Percentiles rank a stretch among this genome's conserved stretches.
Evolutionary conservation across 2,888 invertebrate genomes (phyloP).

Genomic region (Protodeltote pygarga): DNA sequence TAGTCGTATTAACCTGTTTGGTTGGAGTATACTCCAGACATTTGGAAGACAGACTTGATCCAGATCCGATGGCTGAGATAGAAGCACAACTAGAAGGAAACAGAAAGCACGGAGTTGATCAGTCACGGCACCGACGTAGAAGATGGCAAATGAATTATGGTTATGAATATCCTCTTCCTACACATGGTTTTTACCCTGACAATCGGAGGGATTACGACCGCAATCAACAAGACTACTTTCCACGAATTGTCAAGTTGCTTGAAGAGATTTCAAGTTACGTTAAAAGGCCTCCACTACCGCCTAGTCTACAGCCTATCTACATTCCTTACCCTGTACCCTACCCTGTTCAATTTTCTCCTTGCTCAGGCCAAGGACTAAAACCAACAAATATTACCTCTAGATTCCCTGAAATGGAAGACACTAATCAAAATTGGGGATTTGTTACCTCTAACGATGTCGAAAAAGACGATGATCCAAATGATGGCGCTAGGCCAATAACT

Average conservation of each 20-base stretch:
- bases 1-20: constrained; percentile 60
- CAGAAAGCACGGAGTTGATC: constrained; percentile 50
- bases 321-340: constrained; percentile 70
- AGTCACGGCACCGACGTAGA: constrained; percentile 61
- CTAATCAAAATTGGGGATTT: constrained; percentile 70
- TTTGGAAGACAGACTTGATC: constrained; percentile 53
- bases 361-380: constrained; percentile 42
- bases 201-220: constrained; percentile 63
- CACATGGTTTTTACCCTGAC: constrained; percentile 57
- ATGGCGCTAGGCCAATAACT: constrained; percentile 71
- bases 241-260: constrained; percentile 64
- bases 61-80: constrained; percentile 46
- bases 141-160: constrained; percentile 67
- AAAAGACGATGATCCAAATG: constrained; percentile 50
- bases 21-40: constrained; percentile 60
- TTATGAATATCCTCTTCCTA: constrained; percentile 62
- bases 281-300: constrained; percentile 57
- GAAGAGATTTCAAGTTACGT: constrained; percentile 68
- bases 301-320: constrained; percentile 71
- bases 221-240: constrained; percentile 61
- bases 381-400: constrained; percentile 53
- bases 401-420: constrained; percentile 64
- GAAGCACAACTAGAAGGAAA: constrained; percentile 40
- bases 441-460: constrained; percentile 48
- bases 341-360: constrained; percentile 54